phyloP scores from a whole-genome alignment of 2,797 vertebrate genomes.

The Phaenicophaeus curvirostris region DNA sequence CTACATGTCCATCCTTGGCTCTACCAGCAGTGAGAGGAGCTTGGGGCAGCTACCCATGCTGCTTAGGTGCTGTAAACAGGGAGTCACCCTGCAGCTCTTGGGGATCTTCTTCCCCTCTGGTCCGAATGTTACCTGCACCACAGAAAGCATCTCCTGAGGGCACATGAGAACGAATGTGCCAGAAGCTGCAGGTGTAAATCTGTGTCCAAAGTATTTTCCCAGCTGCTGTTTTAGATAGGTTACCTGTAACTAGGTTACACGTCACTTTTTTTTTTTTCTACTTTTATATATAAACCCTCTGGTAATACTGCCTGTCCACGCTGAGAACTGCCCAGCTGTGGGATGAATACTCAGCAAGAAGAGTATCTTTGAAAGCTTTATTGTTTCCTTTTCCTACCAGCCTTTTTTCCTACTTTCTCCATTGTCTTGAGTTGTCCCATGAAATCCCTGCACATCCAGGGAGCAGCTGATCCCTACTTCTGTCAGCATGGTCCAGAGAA shows the following conservation, averaged over 20 bases:
- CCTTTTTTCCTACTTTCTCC: not conserved
- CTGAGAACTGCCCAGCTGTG: not conserved
- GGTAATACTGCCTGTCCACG: not conserved
- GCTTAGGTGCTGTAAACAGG: not conserved
- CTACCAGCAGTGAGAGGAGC: not conserved
- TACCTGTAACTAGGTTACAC: not conserved
- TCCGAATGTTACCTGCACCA: not conserved
- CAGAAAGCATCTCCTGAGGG: not conserved
- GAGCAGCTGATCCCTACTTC: not conserved
- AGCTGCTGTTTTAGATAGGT: not conserved
- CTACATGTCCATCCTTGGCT: accelerated
- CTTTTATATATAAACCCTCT: not conserved
- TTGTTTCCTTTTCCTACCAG: not conserved
- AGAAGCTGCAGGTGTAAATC: not conserved
- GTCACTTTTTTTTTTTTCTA: not conserved
- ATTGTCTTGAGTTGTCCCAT: not conserved
- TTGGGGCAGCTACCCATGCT: not conserved
- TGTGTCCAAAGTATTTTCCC: not conserved
- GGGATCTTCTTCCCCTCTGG: not conserved
- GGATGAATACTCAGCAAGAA: not conserved
- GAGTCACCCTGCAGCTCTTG: not conserved
- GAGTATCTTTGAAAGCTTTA: not conserved
- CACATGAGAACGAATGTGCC: not conserved
- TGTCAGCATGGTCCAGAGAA: not conserved
- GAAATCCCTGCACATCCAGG: not conserved